A percentile compares a stretch with the other conserved stretches of the same genome.
Evolutionary conservation across 2,888 invertebrate species (phyloP).

Genomic region (Boloria euphrosyne): DNA sequence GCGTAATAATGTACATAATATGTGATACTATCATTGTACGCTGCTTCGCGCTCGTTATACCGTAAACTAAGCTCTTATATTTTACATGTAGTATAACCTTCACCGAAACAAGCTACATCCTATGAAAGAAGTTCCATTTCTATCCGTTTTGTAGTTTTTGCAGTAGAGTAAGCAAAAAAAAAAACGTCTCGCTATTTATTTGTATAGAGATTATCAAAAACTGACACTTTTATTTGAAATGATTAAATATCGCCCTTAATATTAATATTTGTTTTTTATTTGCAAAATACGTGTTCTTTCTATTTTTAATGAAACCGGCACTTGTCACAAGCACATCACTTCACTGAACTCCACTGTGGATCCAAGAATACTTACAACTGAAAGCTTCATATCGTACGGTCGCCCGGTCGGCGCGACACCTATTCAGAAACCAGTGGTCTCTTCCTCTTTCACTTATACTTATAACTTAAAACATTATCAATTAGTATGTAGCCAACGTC

Average conservation of each 20-base stretch:
- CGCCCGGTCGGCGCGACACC: constrained; percentile 63
- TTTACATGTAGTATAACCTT: no score
- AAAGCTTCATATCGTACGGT: constrained; percentile 67
- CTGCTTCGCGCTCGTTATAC: no score
- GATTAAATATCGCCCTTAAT: background rate
- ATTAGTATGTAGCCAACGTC: constrained; percentile 73
- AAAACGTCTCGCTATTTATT: no score
- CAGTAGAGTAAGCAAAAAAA: no score
- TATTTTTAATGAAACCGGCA: background rate
- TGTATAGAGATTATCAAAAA: no score
- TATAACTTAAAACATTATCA: constrained; percentile 65
- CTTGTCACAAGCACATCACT: constrained; percentile 41
- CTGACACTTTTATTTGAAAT: no score
- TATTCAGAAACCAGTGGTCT: constrained; percentile 59
- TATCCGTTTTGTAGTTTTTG: no score
- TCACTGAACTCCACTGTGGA: constrained; percentile 43
- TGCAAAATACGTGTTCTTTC: background rate
- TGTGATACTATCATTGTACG: no score
- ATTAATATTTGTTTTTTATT: background rate
- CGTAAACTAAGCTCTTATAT: no score
- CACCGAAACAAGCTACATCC: no score
- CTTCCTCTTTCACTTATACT: constrained; percentile 64
- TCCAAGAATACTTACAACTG: constrained; percentile 60
- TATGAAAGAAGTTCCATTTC: no score
- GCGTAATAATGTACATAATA: background rate